phyloP scores from a whole-genome alignment of 53 echinoderm and acorn worm genomes.

The Antedon mediterranea region DNA sequence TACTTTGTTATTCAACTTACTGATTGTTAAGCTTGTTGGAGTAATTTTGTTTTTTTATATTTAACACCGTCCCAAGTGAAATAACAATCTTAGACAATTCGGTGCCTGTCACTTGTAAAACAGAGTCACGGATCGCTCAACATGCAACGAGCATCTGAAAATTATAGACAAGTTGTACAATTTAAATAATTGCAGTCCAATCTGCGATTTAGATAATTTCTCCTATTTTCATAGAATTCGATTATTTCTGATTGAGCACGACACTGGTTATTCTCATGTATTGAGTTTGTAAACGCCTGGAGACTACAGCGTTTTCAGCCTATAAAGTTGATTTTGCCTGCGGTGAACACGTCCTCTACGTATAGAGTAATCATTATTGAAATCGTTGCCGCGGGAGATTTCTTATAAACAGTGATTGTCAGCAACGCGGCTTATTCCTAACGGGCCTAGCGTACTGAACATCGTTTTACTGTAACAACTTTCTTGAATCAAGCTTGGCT shows the following conservation, averaged over 20 bases:
- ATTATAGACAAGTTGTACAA: neutral
- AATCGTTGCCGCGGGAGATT: neutral
- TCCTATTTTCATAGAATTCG: neutral
- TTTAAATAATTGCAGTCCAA: neutral
- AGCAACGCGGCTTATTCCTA: neutral
- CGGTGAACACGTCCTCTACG: neutral
- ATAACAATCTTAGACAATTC: neutral
- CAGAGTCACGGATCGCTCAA: neutral
- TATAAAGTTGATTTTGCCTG: neutral
- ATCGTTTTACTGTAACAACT: neutral
- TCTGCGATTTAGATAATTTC: neutral
- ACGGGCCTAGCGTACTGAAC: neutral
- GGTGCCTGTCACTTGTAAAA: neutral
- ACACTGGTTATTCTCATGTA: neutral
- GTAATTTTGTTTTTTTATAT: neutral
- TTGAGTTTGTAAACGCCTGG: neutral
- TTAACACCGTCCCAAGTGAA: neutral
- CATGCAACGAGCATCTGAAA: neutral
- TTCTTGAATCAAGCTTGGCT: neutral
- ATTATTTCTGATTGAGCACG: neutral
- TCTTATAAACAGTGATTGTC: neutral
- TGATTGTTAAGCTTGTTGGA: neutral
- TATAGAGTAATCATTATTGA: neutral
- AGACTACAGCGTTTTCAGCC: neutral
- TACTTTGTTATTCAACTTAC: neutral